These are phyloP conservation scores for Melanocharis versteri DNA, from an alignment of 2,113 vertebrate genomes.

Conservation along the genomic window DNA sequence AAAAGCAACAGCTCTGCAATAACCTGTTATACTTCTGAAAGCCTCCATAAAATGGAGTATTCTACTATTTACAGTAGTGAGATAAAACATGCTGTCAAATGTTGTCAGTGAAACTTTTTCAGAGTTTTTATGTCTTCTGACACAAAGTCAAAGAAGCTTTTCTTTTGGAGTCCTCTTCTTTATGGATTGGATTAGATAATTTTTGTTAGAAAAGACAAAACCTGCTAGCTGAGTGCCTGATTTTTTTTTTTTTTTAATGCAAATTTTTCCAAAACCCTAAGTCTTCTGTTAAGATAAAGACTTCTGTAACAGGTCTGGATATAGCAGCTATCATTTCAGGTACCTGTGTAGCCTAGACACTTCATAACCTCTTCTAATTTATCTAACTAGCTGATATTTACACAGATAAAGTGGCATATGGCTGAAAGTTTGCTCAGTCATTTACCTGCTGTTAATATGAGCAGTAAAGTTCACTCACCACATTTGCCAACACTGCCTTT, in stretches of 20 bases:
- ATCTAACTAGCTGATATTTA: background rate
- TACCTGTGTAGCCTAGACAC: background rate
- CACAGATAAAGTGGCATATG: background rate
- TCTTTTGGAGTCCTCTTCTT: background rate
- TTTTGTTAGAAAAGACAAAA: background rate
- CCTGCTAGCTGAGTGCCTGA: background rate
- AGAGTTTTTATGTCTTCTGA: background rate
- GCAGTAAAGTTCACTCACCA: background rate
- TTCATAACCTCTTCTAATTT: background rate
- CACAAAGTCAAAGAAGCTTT: background rate
- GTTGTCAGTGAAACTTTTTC: background rate
- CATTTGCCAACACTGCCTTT: background rate
- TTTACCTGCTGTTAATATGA: background rate
- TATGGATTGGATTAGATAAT: background rate
- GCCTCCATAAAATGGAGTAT: background rate
- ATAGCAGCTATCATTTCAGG: background rate
- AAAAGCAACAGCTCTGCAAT: background rate
- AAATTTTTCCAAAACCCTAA: background rate
- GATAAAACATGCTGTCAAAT: background rate
- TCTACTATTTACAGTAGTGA: background rate
- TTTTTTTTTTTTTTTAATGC: background rate
- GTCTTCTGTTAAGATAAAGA: background rate
- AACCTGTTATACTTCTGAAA: background rate
- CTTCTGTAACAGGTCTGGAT: background rate
- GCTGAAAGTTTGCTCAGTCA: background rate